Evolutionary conservation across 2,888 invertebrate genomes (phyloP), one percentile per base, ranked within the genome.

Genomic region (Pseudococcus viburni): DNA sequence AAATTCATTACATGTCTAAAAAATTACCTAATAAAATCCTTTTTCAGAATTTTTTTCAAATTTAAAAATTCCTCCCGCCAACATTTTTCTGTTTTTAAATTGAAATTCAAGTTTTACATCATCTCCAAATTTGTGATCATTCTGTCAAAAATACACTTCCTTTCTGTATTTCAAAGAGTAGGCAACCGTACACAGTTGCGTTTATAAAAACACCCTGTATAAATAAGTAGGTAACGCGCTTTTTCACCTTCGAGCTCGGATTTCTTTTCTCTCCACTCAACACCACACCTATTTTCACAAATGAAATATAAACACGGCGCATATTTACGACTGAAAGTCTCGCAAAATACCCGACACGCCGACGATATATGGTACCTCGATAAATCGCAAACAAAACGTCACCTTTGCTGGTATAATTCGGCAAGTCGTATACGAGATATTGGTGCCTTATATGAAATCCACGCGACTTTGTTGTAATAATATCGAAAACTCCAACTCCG

Each of bases 301-400:
- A 64, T 64, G 64, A 64, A 64, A 64, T 64, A 64, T 22, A 64
- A 64, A 64, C 64, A 64, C 64, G 64, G 9, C 7, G 7, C 64
- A 22, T 64, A 22, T 64, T 64, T 64, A 64, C 64, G 7, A 64
- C 64, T 22, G 17, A 51, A 64, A 64, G 22, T 22, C 22, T 64
- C 26, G 7, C 19, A 64, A 22, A 64, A 64, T 64, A 19, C 64
- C 6, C 19, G 22, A 64, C 26, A 64, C 11, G 7, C 5, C 64
- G 8, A 46, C 46, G 26, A 33, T 33, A 33, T 33, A 46, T 15
- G 51, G 51, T 51, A 51, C 17, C 51, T 6, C 64, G 64, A 64
- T 64, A 64, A 64, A 64, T 64, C 64, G 64, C 22, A 7, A 64
- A 22, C 19, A 64, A 64, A 22, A 22, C 64, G 64, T 64, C 64